Percentiles rank a stretch among this genome's conserved stretches.
Conservation (phyloP, 2,797 vertebrate genomes). For the Aldrovandia affinis region DNA sequence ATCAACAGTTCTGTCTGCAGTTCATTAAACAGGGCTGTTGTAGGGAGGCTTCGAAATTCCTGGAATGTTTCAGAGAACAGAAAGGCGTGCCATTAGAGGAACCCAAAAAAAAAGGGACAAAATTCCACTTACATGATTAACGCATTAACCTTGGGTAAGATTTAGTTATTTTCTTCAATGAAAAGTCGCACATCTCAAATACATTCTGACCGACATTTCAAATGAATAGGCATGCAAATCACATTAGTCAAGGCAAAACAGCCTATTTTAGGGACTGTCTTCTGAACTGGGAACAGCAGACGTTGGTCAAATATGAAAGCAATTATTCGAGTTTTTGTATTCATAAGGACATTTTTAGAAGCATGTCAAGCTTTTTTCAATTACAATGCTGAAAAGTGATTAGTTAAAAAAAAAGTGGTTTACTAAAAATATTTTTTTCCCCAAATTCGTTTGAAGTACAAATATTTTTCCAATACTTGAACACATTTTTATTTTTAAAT, state of each 20-base stretch:
- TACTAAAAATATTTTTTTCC: no score
- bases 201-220: background rate
- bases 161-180: background rate
- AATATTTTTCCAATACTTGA: background rate
- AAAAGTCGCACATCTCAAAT: background rate
- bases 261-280: background rate
- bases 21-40: slow-evolving; percentile 27
- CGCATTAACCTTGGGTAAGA: background rate
- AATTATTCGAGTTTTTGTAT: no score
- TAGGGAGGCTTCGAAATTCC: slow-evolving; percentile 25
- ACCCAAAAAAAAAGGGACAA: slow-evolving; percentile 2
- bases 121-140: background rate
- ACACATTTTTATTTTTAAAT: background rate
- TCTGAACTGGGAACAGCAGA: background rate
- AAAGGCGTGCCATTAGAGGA: slow-evolving; percentile 8
- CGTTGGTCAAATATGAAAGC: no score
- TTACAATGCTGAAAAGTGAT: no score
- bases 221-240: background rate
- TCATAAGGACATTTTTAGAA: no score
- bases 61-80: slow-evolving; percentile 15
- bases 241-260: background rate
- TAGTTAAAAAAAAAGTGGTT: no score
- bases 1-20: slow-evolving; percentile 15
- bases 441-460: background rate
- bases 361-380: no score